Percentiles rank a stretch among this genome's conserved stretches.
Conservation (phyloP, 2,888 invertebrate genomes). For the Cephus nigrinus region DNA sequence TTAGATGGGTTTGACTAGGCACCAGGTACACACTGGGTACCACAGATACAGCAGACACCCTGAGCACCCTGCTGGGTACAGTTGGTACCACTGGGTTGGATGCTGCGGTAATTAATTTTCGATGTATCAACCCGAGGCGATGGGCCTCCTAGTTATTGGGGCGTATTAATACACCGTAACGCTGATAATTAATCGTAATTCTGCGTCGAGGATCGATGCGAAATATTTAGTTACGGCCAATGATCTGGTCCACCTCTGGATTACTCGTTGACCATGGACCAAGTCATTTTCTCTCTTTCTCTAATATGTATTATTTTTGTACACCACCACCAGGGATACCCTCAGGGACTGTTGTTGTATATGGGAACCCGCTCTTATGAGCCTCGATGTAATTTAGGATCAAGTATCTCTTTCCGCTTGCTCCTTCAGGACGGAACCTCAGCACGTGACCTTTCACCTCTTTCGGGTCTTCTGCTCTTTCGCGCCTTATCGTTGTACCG, state of each 20-base stretch:
- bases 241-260: neutral
- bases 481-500: neutral
- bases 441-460: neutral
- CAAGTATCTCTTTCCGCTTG: neutral
- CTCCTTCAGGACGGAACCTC: neutral
- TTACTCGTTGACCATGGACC: neutral
- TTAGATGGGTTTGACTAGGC: slow-evolving; percentile 34
- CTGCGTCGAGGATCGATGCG: neutral
- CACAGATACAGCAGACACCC: no score
- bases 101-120: slow-evolving; percentile 44
- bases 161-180: slow-evolving; percentile 35
- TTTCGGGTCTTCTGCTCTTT: neutral
- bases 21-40: neutral
- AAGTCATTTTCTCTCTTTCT: neutral
- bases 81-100: slow-evolving; percentile 17
- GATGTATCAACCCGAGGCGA: slow-evolving; percentile 38
- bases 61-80: neutral
- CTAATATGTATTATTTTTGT: neutral
- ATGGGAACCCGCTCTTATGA: neutral
- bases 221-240: neutral
- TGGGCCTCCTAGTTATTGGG: slow-evolving; percentile 37
- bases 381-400: neutral
- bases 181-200: slow-evolving; percentile 39
- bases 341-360: neutral
- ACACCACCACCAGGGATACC: neutral